These are phyloP conservation scores for Choristoneura fumiferana DNA, from an alignment of 1,140 invertebrate species.

Conservation along the genomic window DNA sequence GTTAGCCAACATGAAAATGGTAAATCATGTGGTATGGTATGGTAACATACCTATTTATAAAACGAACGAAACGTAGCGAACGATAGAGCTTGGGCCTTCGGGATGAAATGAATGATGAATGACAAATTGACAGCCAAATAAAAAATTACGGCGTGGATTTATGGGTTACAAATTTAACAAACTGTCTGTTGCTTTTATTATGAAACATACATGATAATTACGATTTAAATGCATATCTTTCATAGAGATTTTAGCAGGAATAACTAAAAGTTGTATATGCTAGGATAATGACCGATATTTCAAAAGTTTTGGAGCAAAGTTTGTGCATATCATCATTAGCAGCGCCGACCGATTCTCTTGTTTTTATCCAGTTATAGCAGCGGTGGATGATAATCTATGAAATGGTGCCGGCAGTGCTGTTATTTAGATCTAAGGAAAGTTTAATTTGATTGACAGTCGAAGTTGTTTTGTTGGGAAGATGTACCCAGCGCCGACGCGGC, in stretches of 20 bases:
- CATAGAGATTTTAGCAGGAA: slow-evolving; percentile 31
- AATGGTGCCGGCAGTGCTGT: slow-evolving; percentile 55
- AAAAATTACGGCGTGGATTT: slow-evolving; percentile 74
- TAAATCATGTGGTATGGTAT: not conserved
- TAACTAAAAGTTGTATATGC: slow-evolving; percentile 50
- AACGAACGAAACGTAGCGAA: slow-evolving; percentile 12
- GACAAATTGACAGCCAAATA: slow-evolving; percentile 56
- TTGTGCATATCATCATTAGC: slow-evolving; percentile 74
- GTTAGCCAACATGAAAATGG: not conserved
- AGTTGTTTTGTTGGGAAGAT: slow-evolving; percentile 51
- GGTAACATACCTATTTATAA: not conserved
- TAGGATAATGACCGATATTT: slow-evolving; percentile 68
- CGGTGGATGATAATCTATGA: slow-evolving; percentile 44
- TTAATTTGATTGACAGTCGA: slow-evolving; percentile 56
- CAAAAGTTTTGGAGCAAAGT: slow-evolving; percentile 70
- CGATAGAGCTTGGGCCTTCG: not conserved
- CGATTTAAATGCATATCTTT: slow-evolving; percentile 25
- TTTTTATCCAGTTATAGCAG: slow-evolving; percentile 66
- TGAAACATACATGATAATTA: slow-evolving; percentile 32
- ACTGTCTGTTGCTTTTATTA: slow-evolving; percentile 55
- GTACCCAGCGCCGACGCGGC: slow-evolving; percentile 72
- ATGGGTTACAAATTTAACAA: slow-evolving; percentile 58
- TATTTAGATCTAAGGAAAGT: slow-evolving; percentile 54
- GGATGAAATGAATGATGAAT: slow-evolving; percentile 53
- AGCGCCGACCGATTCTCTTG: slow-evolving; percentile 51